A percentile compares a stretch with the other conserved stretches of the same genome.
Evolutionary conservation across 2,888 invertebrate species (phyloP).

Genomic region (Oligia latruncula): DNA sequence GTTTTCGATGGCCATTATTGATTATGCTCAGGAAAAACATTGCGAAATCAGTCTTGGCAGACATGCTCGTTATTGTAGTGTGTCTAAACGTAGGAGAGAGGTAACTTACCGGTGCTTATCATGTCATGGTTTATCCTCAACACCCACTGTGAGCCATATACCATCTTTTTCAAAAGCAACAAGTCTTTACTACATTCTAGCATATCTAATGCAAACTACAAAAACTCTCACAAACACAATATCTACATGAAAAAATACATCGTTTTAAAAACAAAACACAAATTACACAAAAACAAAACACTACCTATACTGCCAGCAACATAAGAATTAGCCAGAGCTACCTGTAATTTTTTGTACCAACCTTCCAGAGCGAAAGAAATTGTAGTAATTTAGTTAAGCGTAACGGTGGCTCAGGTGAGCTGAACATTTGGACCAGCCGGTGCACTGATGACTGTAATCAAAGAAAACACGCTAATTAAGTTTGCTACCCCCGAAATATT

Average conservation of each 20-base stretch:
- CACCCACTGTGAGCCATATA: too few species aligned
- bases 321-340: slow-evolving; percentile 63
- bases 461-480: slow-evolving; percentile 90
- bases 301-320: slow-evolving; percentile 14
- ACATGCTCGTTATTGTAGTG: background rate
- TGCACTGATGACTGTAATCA: slow-evolving; percentile 89
- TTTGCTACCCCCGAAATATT: slow-evolving; percentile 82
- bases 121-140: background rate
- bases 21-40: background rate
- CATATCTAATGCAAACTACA: background rate
- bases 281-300: slow-evolving; percentile 28
- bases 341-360: slow-evolving; percentile 75
- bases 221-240: background rate
- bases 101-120: background rate
- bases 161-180: background rate
- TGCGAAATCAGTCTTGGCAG: background rate
- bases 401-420: slow-evolving; percentile 84
- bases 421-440: slow-evolving; percentile 84
- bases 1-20: background rate
- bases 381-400: slow-evolving; percentile 84
- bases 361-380: slow-evolving; percentile 78
- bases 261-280: background rate
- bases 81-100: background rate
- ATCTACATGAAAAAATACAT: background rate
- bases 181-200: background rate